These are phyloP conservation scores for Lonchura striata DNA, from an alignment of 2,113 vertebrate genomes.

Conservation along the genomic window DNA sequence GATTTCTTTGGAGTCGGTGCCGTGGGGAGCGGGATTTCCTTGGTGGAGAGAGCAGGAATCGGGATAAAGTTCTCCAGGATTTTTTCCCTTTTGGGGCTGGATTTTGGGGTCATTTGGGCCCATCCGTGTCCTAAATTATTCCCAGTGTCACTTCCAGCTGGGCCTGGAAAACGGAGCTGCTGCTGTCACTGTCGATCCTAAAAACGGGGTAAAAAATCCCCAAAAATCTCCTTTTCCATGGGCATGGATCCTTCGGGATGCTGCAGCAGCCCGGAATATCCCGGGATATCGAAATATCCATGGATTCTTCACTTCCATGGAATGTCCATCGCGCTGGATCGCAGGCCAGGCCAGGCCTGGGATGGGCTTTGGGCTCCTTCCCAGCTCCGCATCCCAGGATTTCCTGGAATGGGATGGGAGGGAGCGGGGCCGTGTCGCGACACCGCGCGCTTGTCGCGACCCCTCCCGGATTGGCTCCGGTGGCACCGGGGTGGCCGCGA, in stretches of 20 bases:
- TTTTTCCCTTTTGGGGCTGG: neutral
- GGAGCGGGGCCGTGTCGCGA: neutral
- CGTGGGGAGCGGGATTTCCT: neutral
- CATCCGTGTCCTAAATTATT: accelerated
- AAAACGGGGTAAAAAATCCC: neutral
- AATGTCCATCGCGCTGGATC: accelerated
- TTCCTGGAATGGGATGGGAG: neutral
- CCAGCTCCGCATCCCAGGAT: neutral
- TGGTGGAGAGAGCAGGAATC: accelerated
- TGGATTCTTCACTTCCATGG: neutral
- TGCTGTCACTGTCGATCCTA: accelerated
- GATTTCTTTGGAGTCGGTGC: accelerated
- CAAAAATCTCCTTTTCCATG: neutral
- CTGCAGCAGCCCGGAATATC: accelerated
- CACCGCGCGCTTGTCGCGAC: neutral
- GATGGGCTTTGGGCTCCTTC: neutral
- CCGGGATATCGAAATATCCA: neutral
- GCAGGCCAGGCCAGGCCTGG: neutral
- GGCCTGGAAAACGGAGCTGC: neutral
- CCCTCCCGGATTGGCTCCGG: neutral
- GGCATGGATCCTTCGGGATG: neutral
- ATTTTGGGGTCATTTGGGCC: neutral
- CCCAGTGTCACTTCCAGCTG: accelerated
- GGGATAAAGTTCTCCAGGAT: neutral
- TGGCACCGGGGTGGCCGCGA: too few relatives aligned